A percentile compares a stretch with the other conserved stretches of the same genome.
phyloP scores from a whole-genome alignment of 2,113 vertebrate genomes.

The Stomatorhinus ivindoensis region DNA sequence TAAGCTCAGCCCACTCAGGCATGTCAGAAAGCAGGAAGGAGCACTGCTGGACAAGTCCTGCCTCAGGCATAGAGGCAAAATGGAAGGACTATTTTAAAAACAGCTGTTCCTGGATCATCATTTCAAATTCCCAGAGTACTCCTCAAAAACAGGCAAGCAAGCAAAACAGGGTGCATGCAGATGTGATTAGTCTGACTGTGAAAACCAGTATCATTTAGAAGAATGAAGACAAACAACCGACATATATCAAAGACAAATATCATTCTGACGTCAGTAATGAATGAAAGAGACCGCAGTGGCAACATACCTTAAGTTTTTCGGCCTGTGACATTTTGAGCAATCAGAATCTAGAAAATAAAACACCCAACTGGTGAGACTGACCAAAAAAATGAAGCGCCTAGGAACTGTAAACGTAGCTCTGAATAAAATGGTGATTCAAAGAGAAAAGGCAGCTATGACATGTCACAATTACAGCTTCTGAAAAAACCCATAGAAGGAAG shows the following conservation, averaged over 20 bases:
- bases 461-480: not conserved
- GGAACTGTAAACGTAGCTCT: not conserved
- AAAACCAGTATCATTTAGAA: not conserved
- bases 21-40: not conserved
- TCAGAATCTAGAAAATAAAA: conserved; percentile 11
- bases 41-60: not conserved
- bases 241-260: not conserved
- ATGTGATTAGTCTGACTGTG: not conserved
- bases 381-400: not conserved
- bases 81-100: not conserved
- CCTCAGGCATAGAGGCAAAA: not conserved
- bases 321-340: conserved; percentile 52
- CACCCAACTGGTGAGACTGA: not conserved
- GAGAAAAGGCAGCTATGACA: not conserved
- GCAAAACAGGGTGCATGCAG: not conserved
- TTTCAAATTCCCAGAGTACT: not conserved
- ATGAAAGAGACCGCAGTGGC: too few species aligned
- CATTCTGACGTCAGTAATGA: not conserved
- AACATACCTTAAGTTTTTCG: conserved; percentile 64
- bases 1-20: not conserved
- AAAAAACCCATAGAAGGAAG: conserved; percentile 7
- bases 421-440: not conserved
- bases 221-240: not conserved
- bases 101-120: not conserved
- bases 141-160: not conserved